Evolutionary conservation across 2,797 vertebrate genomes (phyloP).

Genomic region (Falco naumanni): DNA sequence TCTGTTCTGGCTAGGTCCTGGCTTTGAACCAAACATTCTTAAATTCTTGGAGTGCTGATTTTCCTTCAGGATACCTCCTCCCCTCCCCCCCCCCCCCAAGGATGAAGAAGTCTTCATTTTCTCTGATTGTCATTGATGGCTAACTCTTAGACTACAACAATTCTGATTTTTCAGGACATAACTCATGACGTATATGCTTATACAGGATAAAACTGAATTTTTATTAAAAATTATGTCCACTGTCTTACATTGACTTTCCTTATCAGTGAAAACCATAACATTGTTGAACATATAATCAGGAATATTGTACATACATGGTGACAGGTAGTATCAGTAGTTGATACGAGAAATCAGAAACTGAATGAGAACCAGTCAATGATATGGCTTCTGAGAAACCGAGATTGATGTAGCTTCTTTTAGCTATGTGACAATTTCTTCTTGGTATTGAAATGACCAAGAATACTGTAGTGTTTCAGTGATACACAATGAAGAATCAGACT

Average conservation of each 20-base stretch:
- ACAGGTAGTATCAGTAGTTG: background rate
- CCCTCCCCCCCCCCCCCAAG: no score
- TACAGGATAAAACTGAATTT: background rate
- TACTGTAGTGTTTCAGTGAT: background rate
- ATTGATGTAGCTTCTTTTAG: background rate
- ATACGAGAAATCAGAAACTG: background rate
- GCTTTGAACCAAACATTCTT: background rate
- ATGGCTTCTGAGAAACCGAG: background rate
- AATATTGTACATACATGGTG: background rate
- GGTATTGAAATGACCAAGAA: background rate
- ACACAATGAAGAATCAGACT: background rate
- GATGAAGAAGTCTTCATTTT: background rate
- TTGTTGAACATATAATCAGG: background rate
- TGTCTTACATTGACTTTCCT: background rate
- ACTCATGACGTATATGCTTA: background rate
- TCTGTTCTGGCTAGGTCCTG: background rate
- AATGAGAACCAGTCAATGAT: background rate
- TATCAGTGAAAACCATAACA: background rate
- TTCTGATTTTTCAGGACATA: background rate
- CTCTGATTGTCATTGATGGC: background rate
- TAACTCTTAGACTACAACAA: background rate
- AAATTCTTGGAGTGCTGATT: background rate
- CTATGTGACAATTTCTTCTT: background rate
- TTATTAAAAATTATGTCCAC: background rate
- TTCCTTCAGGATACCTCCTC: background rate